A percentile compares a stretch with the other conserved stretches of the same genome.
Evolutionary conservation across 1,140 invertebrate genomes (phyloP).

Genomic region (Ganaspis sp.): DNA sequence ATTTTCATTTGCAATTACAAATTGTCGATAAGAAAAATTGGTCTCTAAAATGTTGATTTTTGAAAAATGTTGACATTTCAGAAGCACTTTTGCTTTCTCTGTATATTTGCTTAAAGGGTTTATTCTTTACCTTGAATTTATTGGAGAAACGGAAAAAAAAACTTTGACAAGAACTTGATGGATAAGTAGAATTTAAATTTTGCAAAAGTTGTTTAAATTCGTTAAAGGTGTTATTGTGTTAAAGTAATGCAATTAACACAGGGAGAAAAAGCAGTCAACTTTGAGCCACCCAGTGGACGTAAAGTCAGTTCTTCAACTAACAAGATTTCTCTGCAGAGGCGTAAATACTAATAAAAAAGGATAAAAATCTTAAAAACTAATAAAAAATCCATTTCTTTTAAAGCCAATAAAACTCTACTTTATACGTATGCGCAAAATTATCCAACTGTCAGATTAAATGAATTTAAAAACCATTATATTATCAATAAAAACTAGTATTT

Average conservation of each 20-base stretch:
- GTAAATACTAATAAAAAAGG: conserved; percentile 26
- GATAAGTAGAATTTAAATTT: not conserved
- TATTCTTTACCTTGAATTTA: no score
- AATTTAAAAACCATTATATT: no score
- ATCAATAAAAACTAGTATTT: no score
- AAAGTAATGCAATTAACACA: conserved; percentile 8
- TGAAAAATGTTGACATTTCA: no score
- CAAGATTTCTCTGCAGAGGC: conserved; percentile 22
- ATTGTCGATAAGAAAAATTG: no score
- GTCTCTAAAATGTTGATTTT: no score
- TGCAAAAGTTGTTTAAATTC: not conserved
- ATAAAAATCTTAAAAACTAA: conserved; percentile 1
- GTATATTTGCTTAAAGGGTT: no score
- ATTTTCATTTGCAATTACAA: no score
- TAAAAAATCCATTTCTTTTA: not conserved
- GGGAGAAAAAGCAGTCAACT: not conserved
- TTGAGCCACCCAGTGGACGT: conserved; percentile 2
- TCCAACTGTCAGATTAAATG: not conserved
- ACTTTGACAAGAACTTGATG: not conserved
- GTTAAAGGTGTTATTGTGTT: not conserved
- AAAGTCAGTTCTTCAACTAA: conserved; percentile 21
- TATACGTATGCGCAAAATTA: not conserved
- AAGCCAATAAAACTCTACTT: not conserved
- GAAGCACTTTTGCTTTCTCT: no score
- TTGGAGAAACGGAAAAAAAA: not conserved